A percentile compares a stretch with the other conserved stretches of the same genome.
phyloP scores from a whole-genome alignment of 2,888 invertebrate genomes.

The Eremobia ochroleuca region DNA sequence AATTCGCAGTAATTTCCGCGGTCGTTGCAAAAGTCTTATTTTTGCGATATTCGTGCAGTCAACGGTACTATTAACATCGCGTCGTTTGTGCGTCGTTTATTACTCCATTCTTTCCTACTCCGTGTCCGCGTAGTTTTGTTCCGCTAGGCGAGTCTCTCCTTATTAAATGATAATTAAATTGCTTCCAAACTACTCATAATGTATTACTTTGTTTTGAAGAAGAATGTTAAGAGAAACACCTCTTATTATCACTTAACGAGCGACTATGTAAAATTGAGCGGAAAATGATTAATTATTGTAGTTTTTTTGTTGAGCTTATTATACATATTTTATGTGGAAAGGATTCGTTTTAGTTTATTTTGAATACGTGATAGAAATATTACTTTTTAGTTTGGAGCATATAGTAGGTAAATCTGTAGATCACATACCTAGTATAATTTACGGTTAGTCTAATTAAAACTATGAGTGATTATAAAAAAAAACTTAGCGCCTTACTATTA shows the following conservation, averaged over 20 bases:
- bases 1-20: neutral
- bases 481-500: neutral
- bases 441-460: neutral
- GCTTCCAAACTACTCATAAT: conserved; percentile 49
- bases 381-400: neutral
- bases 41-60: neutral
- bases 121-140: conserved; percentile 53
- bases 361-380: neutral
- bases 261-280: conserved; percentile 46
- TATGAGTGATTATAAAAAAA: neutral
- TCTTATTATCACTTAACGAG: conserved; percentile 53
- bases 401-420: neutral
- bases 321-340: neutral
- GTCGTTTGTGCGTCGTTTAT: neutral
- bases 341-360: neutral
- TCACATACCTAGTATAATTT: neutral
- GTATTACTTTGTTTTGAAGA: conserved; percentile 55
- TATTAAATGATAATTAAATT: conserved; percentile 69
- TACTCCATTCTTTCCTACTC: conserved; percentile 40
- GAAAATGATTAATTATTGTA: conserved; percentile 22
- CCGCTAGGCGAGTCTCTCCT: conserved; percentile 57
- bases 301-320: conserved; percentile 18
- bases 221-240: conserved; percentile 47
- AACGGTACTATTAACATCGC: neutral
- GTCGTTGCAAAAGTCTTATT: neutral